Base-by-base conservation (phyloP, 2,888 invertebrate species). In the Terebella lapidaria region DNA sequence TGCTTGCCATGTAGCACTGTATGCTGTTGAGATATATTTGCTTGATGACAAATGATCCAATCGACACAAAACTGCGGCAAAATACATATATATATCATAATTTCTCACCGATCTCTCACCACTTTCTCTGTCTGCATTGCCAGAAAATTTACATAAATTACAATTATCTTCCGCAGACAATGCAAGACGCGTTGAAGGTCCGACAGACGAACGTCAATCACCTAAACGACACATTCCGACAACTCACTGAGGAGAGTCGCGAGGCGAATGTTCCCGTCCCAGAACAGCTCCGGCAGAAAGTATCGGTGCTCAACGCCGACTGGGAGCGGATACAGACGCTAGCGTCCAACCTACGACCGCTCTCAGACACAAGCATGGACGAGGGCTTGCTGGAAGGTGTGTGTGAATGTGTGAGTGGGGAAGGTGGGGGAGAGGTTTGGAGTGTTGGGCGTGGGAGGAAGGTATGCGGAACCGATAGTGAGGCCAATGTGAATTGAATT, bases 291-390 rank as follows among this genome's bases (percentile, higher is more conserved):
- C 67, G 70, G 59, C 60, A 68, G 42, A 72, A 74, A 65, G 63
- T 77, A 54, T 67, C 69, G 29, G 66, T 59, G 45, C 68, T 77
- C 47, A 74, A 76, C 59, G 64, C 70, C 57, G 76, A 77, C 65
- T 78, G 77, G 76, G 60, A 64, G 54, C 64, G 68, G 47, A 66
- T 77, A 15, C 69, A 70, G 51, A 67, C 70, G 3, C 54, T 74
- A 62, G 67, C 73, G 10, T 67, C 69, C n/a, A 68, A 68, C 35
- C 65, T 75, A n/a, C 51, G 59, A n/a, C 63, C 64, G 18, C 4
- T 67, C 2, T 54, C 68, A 30, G 71, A 72, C 45, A 61, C 70
- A n/a, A 68, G 67, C 46, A 66, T 71, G 24, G 69, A 70, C 53
- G 72, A 71, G 52, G 30, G 29, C 71, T 35, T 15, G 10, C 42